Evolutionary conservation across 2,797 vertebrate genomes (phyloP), one percentile per base, ranked within the genome.

Genomic region (Muraenolepis orangiensis): DNA sequence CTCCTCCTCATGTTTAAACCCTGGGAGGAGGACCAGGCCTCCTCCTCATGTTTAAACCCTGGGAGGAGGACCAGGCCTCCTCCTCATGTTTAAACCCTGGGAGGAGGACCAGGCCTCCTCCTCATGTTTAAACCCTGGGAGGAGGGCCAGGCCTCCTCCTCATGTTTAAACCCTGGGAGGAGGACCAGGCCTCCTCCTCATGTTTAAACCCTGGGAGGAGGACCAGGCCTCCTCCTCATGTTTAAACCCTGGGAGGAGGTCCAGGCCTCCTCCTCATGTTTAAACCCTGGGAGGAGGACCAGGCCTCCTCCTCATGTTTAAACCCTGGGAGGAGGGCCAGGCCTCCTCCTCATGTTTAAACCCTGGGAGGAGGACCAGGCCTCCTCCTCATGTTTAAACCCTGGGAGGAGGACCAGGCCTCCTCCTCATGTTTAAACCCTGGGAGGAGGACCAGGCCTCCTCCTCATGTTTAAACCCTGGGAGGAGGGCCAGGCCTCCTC

Each of bases 71-170:
- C 6, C 51, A 23, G 51, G 51, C 75, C 75, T 78, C 32, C 77
- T 86, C 83, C 79, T 77, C 80, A 69, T 34, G 46, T 64, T 31
- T 67, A 85, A 88, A 86, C 83, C 79, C 70, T 77, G 80, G 76
- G 66, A 81, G 82, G 80, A 42, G 51, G 23, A 57, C 6, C 51
- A 23, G 51, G 51, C 75, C 75, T 78, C 32, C 77, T 86, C 83
- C 79, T 77, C 80, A 69, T 34, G 46, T 64, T 31, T 67, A 85
- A 88, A 86, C 83, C 79, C 70, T 77, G 80, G 76, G 66, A 81
- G 82, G 80, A 42, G 51, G 23, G 23, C 6, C 51, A 23, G 51
- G 51, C 75, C 75, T 78, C 32, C 77, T 86, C 83, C 79, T 77
- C 80, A 69, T 34, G 46, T 64, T 31, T 67, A 85, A 88, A 86